Conservation (phyloP, 2,113 vertebrate species). For the Neotragus moschatus region DNA sequence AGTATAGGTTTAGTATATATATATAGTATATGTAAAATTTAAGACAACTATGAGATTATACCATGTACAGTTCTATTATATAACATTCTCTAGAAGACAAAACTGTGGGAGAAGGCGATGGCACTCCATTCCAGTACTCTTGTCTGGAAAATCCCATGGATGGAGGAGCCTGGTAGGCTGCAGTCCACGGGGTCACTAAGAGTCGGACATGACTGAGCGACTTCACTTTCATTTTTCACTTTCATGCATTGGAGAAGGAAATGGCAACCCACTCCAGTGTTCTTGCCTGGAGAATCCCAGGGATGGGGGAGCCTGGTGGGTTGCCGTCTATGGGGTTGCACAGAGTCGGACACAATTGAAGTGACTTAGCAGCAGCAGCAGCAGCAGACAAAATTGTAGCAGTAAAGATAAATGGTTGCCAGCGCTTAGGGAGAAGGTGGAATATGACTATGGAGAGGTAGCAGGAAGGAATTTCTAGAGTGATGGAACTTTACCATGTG, state of each 20-base stretch:
- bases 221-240: too few relatives aligned
- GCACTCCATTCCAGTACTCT: too few relatives aligned
- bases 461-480: neutral
- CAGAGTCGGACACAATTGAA: too few relatives aligned
- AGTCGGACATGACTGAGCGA: rapidly evolving
- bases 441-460: neutral
- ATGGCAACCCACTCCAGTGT: too few relatives aligned
- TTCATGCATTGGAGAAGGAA: too few relatives aligned
- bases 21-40: neutral
- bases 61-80: neutral
- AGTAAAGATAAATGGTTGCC: neutral
- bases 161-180: rapidly evolving
- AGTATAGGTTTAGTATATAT: neutral
- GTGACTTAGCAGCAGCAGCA: neutral
- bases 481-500: neutral
- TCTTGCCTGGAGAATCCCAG: too few relatives aligned
- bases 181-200: rapidly evolving
- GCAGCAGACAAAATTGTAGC: neutral
- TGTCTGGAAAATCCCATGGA: too few relatives aligned
- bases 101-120: neutral
- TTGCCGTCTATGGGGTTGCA: rapidly evolving
- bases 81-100: neutral
- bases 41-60: neutral
- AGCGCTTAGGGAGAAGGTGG: neutral
- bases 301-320: rapidly evolving